Conservation (phyloP, 2,113 vertebrate species). For the Cheirogaleus medius region DNA sequence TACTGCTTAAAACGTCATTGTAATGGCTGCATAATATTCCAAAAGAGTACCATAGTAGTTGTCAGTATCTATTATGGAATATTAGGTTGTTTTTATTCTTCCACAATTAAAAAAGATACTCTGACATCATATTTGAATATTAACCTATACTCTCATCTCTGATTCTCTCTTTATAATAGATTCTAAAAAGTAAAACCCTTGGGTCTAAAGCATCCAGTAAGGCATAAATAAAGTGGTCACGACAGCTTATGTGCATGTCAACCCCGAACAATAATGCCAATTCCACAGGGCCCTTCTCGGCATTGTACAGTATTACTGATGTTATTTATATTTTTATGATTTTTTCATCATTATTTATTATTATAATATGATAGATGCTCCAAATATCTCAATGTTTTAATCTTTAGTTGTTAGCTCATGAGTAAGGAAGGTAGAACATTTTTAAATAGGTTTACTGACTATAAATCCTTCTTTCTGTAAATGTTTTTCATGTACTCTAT, state of each 20-base stretch:
- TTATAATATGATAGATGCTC: not conserved
- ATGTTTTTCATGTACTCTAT: not conserved
- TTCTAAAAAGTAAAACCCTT: not conserved
- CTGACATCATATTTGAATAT: not conserved
- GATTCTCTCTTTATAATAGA: not conserved
- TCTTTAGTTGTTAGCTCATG: not conserved
- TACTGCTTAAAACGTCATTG: not conserved
- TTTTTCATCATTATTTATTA: not conserved
- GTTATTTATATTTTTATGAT: not conserved
- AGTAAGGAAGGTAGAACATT: not conserved
- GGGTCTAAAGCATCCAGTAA: not conserved
- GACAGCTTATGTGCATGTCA: not conserved
- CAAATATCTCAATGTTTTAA: not conserved
- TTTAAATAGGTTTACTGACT: not conserved
- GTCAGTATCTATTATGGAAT: not conserved
- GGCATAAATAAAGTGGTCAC: rapidly evolving
- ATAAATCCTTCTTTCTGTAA: not conserved
- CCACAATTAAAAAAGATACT: not conserved
- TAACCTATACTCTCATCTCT: not conserved
- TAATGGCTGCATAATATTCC: not conserved
- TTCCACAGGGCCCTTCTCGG: not conserved
- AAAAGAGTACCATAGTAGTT: not conserved
- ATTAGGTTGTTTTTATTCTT: not conserved
- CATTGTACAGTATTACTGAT: not conserved
- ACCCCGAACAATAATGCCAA: rapidly evolving